Evolutionary conservation across 2,113 vertebrate genomes (phyloP).

Genomic region (Clarias macrocephalus): DNA sequence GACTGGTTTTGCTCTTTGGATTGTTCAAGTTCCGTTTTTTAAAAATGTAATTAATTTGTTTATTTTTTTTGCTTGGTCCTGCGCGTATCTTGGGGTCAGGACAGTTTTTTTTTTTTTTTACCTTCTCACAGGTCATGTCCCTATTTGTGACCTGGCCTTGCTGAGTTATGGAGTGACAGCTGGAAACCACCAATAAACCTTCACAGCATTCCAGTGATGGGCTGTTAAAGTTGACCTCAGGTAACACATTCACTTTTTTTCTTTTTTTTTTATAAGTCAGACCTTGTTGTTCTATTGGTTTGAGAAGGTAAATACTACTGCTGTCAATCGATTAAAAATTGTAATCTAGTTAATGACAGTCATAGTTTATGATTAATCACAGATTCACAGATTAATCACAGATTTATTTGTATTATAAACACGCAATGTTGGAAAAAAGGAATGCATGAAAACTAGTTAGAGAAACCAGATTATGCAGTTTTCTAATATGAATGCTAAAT

Average conservation of each 20-base stretch:
- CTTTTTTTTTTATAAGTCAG: background rate
- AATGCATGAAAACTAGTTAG: too few relatives aligned
- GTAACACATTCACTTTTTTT: slow-evolving; percentile 4
- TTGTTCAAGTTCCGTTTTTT: too few relatives aligned
- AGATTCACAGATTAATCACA: too few relatives aligned
- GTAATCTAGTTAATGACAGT: too few relatives aligned
- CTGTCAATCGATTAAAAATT: too few relatives aligned
- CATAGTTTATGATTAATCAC: too few relatives aligned
- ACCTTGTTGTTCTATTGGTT: background rate
- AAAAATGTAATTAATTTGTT: background rate
- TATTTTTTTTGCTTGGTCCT: background rate
- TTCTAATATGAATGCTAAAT: too few relatives aligned
- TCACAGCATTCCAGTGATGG: slow-evolving; percentile 63
- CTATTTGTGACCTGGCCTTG: slow-evolving; percentile 28
- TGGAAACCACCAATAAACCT: slow-evolving; percentile 67
- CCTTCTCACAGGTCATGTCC: background rate
- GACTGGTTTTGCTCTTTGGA: background rate
- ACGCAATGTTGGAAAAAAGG: too few relatives aligned
- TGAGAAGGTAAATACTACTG: background rate
- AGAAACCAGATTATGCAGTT: too few relatives aligned
- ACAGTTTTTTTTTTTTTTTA: background rate
- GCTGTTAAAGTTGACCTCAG: slow-evolving; percentile 60
- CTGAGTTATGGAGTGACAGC: slow-evolving; percentile 68
- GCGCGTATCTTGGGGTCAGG: slow-evolving; percentile 10
- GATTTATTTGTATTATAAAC: too few relatives aligned